Conservation (phyloP, 2,113 vertebrate genomes). For the Zootoca vivipara region DNA sequence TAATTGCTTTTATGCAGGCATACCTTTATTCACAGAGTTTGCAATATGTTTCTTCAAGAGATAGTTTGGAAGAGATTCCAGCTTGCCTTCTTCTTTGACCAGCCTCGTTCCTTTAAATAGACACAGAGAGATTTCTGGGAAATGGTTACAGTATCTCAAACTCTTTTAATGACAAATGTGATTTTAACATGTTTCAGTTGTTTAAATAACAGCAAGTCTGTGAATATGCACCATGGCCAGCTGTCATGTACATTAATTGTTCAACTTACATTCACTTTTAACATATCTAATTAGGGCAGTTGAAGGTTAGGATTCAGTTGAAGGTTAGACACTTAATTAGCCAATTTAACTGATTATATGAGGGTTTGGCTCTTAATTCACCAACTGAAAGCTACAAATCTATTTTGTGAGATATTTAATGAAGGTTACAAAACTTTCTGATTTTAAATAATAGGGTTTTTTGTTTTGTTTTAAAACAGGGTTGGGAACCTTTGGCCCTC, state of each 20-base stretch:
- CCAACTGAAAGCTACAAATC: not conserved
- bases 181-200: slow-evolving; percentile 41
- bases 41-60: slow-evolving; percentile 43
- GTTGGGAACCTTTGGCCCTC: no score
- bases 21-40: slow-evolving; percentile 42
- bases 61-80: slow-evolving; percentile 49
- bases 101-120: slow-evolving; percentile 56
- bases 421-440: not conserved
- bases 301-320: not conserved
- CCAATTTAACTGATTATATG: no score
- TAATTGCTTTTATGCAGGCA: slow-evolving; percentile 9
- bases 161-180: slow-evolving; percentile 24
- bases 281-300: not conserved
- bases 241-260: no score
- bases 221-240: not conserved
- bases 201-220: slow-evolving; percentile 30
- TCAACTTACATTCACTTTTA: no score
- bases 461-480: not conserved
- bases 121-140: slow-evolving; percentile 59
- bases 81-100: slow-evolving; percentile 56
- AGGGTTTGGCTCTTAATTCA: not conserved
- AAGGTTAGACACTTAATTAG: not conserved
- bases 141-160: slow-evolving; percentile 60
- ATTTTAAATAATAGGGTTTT: not conserved
- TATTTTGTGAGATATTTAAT: not conserved